Evolutionary conservation across 2,797 vertebrate genomes (phyloP).

Genomic region (Atherinosoma microstoma): DNA sequence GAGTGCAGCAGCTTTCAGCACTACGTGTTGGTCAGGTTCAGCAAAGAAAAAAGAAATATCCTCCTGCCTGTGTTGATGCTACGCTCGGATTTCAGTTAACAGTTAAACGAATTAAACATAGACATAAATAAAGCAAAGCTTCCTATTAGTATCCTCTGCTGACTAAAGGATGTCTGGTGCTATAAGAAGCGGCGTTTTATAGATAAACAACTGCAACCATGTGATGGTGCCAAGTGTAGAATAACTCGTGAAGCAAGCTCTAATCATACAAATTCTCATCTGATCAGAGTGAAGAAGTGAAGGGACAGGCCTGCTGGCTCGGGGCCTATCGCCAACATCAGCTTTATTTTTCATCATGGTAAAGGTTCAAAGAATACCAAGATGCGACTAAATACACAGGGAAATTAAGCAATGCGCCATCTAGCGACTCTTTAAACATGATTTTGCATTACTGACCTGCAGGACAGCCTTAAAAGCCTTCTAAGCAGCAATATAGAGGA

Average conservation of each 20-base stretch:
- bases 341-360: constrained; percentile 34
- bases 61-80: constrained; percentile 1
- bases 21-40: constrained; percentile 3
- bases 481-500: constrained; percentile 41
- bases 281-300: not conserved
- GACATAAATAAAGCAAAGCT: not conserved
- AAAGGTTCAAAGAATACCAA: constrained; percentile 59
- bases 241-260: not conserved
- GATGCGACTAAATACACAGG: constrained; percentile 32
- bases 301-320: constrained; percentile 32
- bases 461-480: constrained; percentile 17
- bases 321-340: constrained; percentile 34
- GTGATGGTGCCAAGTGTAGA: constrained; percentile 22
- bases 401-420: constrained; percentile 57
- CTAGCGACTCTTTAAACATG: constrained; percentile 46
- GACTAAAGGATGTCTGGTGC: constrained; percentile 17
- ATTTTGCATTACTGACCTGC: constrained; percentile 29
- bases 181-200: constrained; percentile 21
- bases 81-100: not conserved
- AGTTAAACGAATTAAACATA: not conserved
- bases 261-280: not conserved
- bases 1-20: constrained; percentile 25
- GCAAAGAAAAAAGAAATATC: not conserved
- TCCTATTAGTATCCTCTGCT: constrained; percentile 4
- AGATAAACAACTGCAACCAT: constrained; percentile 30